A percentile compares a stretch with the other conserved stretches of the same genome.
Conservation (phyloP, 2,888 invertebrate species). For the Neelides folsomi region DNA sequence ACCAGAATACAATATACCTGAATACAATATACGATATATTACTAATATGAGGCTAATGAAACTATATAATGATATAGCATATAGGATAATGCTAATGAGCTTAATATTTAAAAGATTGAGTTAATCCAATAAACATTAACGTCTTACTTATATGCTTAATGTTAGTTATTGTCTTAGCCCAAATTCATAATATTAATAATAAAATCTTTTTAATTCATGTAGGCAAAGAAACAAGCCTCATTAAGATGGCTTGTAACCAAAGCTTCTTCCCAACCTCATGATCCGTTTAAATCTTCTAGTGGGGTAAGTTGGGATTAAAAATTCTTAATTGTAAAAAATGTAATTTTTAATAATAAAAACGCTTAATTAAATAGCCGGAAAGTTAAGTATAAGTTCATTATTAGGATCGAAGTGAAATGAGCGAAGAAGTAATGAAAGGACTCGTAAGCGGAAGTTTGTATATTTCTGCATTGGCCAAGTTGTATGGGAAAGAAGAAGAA, state of each 20-base stretch:
- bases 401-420: slow-evolving; percentile 6
- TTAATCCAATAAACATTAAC: too few species aligned
- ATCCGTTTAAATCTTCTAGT: slow-evolving; percentile 29
- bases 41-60: too few species aligned
- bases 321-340: background rate
- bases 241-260: slow-evolving; percentile 29
- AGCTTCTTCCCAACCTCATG: slow-evolving; percentile 22
- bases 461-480: slow-evolving; percentile 24
- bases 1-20: too few species aligned
- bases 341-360: too few species aligned
- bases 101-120: too few species aligned
- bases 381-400: background rate
- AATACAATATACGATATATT: too few species aligned
- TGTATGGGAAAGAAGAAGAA: slow-evolving; percentile 14
- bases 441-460: slow-evolving; percentile 27
- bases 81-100: too few species aligned
- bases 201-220: background rate
- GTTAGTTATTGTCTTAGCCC: too few species aligned
- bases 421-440: slow-evolving; percentile 28
- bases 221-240: slow-evolving; percentile 30
- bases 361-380: too few species aligned
- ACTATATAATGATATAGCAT: too few species aligned
- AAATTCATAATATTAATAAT: background rate
- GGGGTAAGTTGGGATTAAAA: slow-evolving; percentile 13
- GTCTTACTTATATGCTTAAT: too few species aligned